These are phyloP conservation scores for Gordius sp. DNA, from an alignment of 2,888 invertebrate species.

Conservation along the genomic window DNA sequence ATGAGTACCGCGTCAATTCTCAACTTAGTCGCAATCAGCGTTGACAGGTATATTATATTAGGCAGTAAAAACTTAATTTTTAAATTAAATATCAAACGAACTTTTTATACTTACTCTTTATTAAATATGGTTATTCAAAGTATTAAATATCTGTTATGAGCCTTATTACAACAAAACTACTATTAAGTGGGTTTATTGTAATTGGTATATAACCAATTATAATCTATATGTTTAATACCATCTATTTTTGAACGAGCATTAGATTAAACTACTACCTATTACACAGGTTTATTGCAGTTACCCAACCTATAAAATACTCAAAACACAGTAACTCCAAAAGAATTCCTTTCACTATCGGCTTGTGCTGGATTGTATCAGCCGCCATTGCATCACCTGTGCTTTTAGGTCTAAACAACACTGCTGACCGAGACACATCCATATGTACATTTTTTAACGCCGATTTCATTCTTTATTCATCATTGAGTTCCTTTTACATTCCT, in stretches of 20 bases:
- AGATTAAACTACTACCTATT: too few species aligned
- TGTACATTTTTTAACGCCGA: conserved; percentile 91
- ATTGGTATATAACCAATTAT: too few species aligned
- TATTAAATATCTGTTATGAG: too few species aligned
- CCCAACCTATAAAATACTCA: conserved; percentile 86
- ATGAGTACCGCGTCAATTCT: conserved; percentile 91
- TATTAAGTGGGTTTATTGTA: too few species aligned
- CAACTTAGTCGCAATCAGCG: conserved; percentile 83
- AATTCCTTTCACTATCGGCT: conserved; percentile 68
- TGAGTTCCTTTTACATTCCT: conserved; percentile 93
- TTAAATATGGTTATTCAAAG: too few species aligned
- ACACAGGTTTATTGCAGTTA: conserved; percentile 91
- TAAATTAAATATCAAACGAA: too few species aligned
- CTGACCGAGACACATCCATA: conserved; percentile 49
- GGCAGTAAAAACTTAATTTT: too few species aligned
- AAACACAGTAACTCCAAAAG: conserved; percentile 69
- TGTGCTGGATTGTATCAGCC: conserved; percentile 79
- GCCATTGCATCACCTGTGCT: conserved; percentile 87
- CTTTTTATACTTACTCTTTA: too few species aligned
- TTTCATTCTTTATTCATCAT: conserved; percentile 85
- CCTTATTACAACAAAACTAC: too few species aligned
- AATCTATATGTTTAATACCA: too few species aligned
- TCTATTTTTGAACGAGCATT: too few species aligned
- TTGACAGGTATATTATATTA: conserved; percentile 48
- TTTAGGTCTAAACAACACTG: conserved; percentile 72